Base-by-base conservation (phyloP, 2,797 vertebrate species). In the Phoebastria nigripes region DNA sequence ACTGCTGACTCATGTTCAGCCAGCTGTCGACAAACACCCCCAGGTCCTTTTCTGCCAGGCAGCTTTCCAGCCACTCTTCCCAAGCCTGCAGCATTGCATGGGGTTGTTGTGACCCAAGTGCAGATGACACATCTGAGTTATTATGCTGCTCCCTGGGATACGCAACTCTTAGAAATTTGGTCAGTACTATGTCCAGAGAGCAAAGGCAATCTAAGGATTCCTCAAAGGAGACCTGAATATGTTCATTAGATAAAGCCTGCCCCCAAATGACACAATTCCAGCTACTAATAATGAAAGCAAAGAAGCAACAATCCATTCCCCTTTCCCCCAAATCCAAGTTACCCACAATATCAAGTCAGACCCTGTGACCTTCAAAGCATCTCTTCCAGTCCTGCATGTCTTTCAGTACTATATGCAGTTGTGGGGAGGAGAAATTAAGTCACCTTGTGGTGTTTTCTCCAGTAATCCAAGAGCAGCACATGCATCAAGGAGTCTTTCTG, bases 381-480 rank as follows among this genome's bases (percentile, higher is more conserved):
- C 8, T 78, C 54, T 63, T 74, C 28, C 31, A 93, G 52, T 47
- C 15, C 35, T 70, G 25, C 62, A 25, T 19, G 16, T 71, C 39
- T 87, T 89, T 56, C 47, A 85, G 29, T 46, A 82, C 25, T 56
- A 28, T 4, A 69, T 9, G 18, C 14, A 81, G 29, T 12, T 88
- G 5, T 3, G 15, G 6, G 9, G 2, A 90, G 25, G 29, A 63
- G 33, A 74, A 78, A 44, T 77, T 54, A 62, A 62, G 22, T 98
- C 82, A 98, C 97, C 98, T 94, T 81, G 79, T 52, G 54, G 25
- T 10, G 94, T 91, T 93, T 96, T 98, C 65, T 97, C 95, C 82
- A 99, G 89, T 41, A 99, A 96, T 25, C 98, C 98, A 95, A 99
- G 98, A 51, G 98, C 98, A 55, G 97, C 97, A 61, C 99, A 99